A percentile compares a stretch with the other conserved stretches of the same genome.
Conservation (phyloP, 2,797 vertebrate species). For the Galago senegalensis region DNA sequence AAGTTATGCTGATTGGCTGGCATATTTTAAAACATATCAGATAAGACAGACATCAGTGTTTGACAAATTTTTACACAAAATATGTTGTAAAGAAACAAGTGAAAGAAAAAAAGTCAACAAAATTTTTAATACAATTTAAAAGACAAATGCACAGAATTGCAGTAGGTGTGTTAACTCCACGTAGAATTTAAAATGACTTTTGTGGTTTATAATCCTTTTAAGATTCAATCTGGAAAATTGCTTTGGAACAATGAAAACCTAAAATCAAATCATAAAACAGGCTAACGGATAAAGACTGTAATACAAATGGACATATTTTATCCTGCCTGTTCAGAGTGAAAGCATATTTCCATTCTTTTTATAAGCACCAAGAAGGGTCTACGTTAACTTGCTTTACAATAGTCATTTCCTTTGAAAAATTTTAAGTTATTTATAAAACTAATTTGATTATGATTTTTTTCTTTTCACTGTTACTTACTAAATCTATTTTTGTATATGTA, state of each 20-base stretch:
- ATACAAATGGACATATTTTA: constrained; percentile 74
- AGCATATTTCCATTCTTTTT: constrained; percentile 65
- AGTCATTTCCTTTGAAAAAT: constrained; percentile 72
- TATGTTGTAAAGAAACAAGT: constrained; percentile 39
- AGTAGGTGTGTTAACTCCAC: constrained; percentile 8
- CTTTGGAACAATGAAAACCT: constrained; percentile 82
- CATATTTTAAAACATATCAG: constrained; percentile 69
- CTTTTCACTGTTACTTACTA: constrained; percentile 50
- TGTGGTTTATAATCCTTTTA: constrained; percentile 83
- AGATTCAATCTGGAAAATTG: constrained; percentile 82
- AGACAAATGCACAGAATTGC: constrained; percentile 72
- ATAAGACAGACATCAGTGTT: background rate
- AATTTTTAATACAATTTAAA: constrained; percentile 76
- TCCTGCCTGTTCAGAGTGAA: constrained; percentile 65
- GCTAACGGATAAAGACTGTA: constrained; percentile 71
- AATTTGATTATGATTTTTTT: constrained; percentile 4
- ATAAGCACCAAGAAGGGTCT: constrained; percentile 67
- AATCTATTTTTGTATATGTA: constrained; percentile 31
- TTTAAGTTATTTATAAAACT: constrained; percentile 67
- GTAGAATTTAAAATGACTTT: constrained; percentile 81
- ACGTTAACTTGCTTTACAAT: constrained; percentile 73
- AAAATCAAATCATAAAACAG: constrained; percentile 81
- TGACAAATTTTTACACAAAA: constrained; percentile 63
- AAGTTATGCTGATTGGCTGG: constrained; percentile 36
- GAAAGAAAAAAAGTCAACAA: constrained; percentile 74